A percentile compares a stretch with the other conserved stretches of the same genome.
Evolutionary conservation across 64 coral and sea anemone species (phyloP).

Genomic region (Stichodactyla mertensii): DNA sequence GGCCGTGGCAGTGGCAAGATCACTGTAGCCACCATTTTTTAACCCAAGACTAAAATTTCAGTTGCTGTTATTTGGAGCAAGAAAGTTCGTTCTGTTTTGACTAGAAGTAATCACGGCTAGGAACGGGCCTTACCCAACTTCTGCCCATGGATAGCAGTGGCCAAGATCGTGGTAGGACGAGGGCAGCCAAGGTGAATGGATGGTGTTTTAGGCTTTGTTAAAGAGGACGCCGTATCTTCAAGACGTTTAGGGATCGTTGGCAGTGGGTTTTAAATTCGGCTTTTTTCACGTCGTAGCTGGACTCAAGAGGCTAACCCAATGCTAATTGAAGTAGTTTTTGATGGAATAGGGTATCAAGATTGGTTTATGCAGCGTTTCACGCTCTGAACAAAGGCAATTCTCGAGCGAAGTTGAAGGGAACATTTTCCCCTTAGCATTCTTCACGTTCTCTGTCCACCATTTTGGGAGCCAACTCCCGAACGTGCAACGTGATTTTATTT

Average conservation of each 20-base stretch:
- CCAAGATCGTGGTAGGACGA: constrained; percentile 87
- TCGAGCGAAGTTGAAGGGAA: not conserved
- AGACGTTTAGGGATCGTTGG: constrained; percentile 15
- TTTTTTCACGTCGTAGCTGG: not conserved
- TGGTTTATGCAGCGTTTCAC: not conserved
- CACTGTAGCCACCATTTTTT: constrained; percentile 40
- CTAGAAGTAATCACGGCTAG: constrained; percentile 69
- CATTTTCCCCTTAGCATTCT: not conserved
- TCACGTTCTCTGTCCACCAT: constrained; percentile 9
- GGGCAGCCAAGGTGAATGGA: constrained; percentile 90
- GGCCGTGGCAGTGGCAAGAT: constrained; percentile 20
- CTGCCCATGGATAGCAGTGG: constrained; percentile 94
- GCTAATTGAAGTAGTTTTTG: not conserved
- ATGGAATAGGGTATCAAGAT: not conserved
- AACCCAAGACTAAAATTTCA: constrained; percentile 45
- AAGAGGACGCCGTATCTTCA: constrained; percentile 71
- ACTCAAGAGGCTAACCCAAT: constrained; percentile 7
- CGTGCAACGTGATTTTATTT: constrained; percentile 25
- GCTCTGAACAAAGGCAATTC: not conserved
- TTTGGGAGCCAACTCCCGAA: constrained; percentile 52
- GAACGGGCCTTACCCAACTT: constrained; percentile 56
- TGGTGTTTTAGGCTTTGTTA: constrained; percentile 85
- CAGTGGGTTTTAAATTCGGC: not conserved
- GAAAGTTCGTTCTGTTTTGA: constrained; percentile 67
- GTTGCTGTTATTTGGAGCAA: constrained; percentile 51